Base-by-base conservation (phyloP, 2,888 invertebrate species). In the Cryptophagus acutangulus region DNA sequence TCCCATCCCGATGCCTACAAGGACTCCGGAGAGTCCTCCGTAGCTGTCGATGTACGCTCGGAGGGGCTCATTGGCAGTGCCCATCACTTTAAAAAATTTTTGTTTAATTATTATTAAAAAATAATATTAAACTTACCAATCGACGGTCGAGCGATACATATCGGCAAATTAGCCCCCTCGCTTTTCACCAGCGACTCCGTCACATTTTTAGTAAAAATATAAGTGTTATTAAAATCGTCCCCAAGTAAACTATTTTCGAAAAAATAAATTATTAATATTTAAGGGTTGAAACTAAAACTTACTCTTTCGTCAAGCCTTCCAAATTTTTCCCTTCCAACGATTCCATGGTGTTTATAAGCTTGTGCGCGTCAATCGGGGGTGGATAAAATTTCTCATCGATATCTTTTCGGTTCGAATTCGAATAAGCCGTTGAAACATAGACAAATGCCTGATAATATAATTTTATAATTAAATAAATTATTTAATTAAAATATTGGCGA, bases 161-260 rank as follows among this genome's bases (percentile, higher is more conserved):
- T 60, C 1, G 86, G 85, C 4, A 88, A 58, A n/a, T 69, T 70
- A 3, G 62, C 55, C 1, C 74, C 69, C 54, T 78, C 74, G 38
- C 69, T 72, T 17, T 74, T 63, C 1, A 86, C 68, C 3, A 76
- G 56, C 35, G 78, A 74, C 59, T 88, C 87, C 0, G 80, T 82
- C 10, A 85, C 59, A 4, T 82, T 79, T 66, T 88, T 87, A 0
- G 84, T 82, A 60, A 77, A 83, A 0, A 81, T 76, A 64, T 86
- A 86, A 0, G 82, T 83, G 63, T 87, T 87, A 0, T n/a, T n/a
- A n/a, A 85, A 85, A 65, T 79, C 81, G 15, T 67, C 62, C 0
- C 66, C 70, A 2, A 75, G 48, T 10, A 76, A 48, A 17, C 78
- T 79, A 6, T 12, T n/a, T n/a, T n/a, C n/a, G n/a, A n/a, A n/a